These are phyloP conservation scores for Drosophila mulleri DNA, from an alignment of 2,888 invertebrate genomes.

Conservation along the genomic window DNA sequence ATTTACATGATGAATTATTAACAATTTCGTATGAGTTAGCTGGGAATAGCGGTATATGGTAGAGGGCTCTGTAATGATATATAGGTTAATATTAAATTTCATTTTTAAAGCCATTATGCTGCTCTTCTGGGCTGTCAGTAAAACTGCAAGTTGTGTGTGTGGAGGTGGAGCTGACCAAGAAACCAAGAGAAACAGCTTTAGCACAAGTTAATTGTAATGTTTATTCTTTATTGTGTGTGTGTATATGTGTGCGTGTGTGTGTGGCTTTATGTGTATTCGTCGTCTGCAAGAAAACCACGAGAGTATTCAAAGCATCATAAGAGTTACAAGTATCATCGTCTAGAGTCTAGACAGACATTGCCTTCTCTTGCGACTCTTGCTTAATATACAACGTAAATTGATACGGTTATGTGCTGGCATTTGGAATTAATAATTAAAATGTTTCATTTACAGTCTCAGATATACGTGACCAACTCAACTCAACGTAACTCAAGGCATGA, in stretches of 20 bases:
- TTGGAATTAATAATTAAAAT: conserved; percentile 3
- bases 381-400: neutral
- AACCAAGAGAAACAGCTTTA: neutral
- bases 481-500: neutral
- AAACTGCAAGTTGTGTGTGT: neutral
- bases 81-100: neutral
- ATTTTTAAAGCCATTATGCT: neutral
- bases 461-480: conserved; percentile 3
- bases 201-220: neutral
- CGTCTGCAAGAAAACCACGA: neutral
- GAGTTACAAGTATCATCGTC: neutral
- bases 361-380: neutral
- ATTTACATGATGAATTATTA: neutral
- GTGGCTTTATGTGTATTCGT: neutral
- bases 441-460: conserved; percentile 1
- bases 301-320: neutral
- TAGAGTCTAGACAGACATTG: neutral
- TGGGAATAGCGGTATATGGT: no score
- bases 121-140: neutral
- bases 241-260: neutral
- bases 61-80: no score
- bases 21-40: neutral
- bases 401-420: neutral
- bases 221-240: neutral
- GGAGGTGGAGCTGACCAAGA: neutral